A percentile compares a stretch with the other conserved stretches of the same genome.
Conservation (phyloP, 2,113 vertebrate species). For the Syrmaticus mikado region DNA sequence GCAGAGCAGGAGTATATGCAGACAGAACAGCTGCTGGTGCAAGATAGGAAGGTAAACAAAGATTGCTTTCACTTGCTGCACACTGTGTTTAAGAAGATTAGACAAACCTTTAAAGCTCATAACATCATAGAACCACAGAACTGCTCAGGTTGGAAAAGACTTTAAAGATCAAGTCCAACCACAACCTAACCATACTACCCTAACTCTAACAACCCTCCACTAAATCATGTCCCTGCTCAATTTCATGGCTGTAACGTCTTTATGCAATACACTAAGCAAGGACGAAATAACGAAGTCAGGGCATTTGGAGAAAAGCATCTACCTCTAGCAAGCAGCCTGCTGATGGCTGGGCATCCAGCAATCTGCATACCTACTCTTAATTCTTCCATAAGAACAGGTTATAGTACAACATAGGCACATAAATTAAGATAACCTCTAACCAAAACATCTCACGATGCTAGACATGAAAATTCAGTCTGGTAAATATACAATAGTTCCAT, state of each 20-base stretch:
- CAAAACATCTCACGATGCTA: not conserved
- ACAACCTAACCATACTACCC: too few relatives aligned
- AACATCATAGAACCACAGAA: too few relatives aligned
- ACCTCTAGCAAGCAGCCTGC: not conserved
- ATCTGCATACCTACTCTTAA: not conserved
- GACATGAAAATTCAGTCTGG: conserved; percentile 9
- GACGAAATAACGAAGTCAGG: not conserved
- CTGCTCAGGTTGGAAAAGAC: too few relatives aligned
- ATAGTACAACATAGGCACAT: not conserved
- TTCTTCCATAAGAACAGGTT: not conserved
- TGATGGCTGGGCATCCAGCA: not conserved
- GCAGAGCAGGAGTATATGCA: not conserved
- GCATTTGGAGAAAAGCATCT: not conserved
- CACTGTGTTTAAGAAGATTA: not conserved
- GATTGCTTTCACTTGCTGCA: not conserved
- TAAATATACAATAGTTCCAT: conserved; percentile 22
- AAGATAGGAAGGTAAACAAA: not conserved
- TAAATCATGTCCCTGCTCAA: not conserved
- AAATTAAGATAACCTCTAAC: conserved; percentile 25
- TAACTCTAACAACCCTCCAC: too few relatives aligned
- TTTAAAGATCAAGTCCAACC: too few relatives aligned
- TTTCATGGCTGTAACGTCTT: not conserved
- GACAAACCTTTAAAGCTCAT: not conserved
- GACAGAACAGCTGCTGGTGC: not conserved
- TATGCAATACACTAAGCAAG: not conserved